phyloP scores from a whole-genome alignment of 2,113 vertebrate species.

The Ophthalmotilapia sp. region DNA sequence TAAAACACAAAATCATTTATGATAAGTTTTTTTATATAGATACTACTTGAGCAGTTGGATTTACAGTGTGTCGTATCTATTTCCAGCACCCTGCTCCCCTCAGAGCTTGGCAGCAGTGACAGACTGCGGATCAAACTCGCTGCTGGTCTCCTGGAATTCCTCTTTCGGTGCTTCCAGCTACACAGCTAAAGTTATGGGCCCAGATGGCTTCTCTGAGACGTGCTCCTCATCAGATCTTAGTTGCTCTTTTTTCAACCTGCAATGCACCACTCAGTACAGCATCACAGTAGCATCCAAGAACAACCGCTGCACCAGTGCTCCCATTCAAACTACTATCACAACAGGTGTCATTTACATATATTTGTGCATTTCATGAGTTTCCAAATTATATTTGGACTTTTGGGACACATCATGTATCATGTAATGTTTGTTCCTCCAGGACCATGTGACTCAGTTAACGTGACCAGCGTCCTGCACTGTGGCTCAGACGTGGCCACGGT shows the following conservation, averaged over 20 bases:
- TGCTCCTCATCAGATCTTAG: conserved; percentile 21
- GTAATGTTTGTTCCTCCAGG: conserved; percentile 14
- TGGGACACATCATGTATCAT: not conserved
- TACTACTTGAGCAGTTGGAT: not conserved
- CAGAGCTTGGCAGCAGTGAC: conserved; percentile 1
- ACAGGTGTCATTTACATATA: conserved; percentile 8
- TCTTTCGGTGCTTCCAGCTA: conserved; percentile 36
- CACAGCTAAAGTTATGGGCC: conserved; percentile 16
- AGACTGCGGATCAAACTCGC: conserved; percentile 25
- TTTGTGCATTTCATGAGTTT: not conserved
- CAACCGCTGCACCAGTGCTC: conserved; percentile 33
- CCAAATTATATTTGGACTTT: not conserved
- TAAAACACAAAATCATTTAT: not conserved
- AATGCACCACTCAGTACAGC: conserved; percentile 48
- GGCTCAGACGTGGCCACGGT: conserved; percentile 40
- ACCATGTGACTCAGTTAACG: conserved; percentile 56
- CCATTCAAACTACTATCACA: not conserved
- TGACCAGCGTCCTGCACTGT: conserved; percentile 48
- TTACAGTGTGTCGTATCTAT: not conserved
- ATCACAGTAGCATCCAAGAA: conserved; percentile 21
- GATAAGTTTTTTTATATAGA: not conserved
- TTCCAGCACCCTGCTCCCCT: conserved; percentile 51
- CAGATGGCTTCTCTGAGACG: not conserved
- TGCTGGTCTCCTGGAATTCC: conserved; percentile 43
- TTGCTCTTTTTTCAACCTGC: conserved; percentile 34